Evolutionary conservation across 2,113 vertebrate species (phyloP), one percentile per base, ranked within the genome.

Genomic region (Amblyornis subalaris): DNA sequence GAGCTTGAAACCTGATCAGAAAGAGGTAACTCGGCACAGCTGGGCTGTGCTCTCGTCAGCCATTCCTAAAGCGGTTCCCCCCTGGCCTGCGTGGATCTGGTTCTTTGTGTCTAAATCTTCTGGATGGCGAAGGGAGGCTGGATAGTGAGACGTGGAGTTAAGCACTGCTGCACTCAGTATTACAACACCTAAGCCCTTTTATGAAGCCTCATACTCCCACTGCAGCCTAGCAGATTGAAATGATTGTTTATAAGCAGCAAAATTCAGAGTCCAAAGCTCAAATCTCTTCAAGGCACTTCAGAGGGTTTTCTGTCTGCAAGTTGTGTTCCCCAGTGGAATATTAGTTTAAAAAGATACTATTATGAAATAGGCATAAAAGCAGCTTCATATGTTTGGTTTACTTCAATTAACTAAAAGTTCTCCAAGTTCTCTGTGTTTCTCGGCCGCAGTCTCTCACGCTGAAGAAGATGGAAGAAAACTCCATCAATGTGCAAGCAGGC

Each of bases 161-260:
- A 88, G 42, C 3, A 8, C 79, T 88, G 92, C 88, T 94, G 88
- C 51, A 22, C 90, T 96, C 88, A 51, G 83, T 94, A 92, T 96
- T 96, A 94, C 85, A 93, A 80, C 95, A 95, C 94, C 95, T 94
- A 93, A 95, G 85, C 95, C 40, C 51, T 92, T 86, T 93, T 86
- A 86, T 90, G 95, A 95, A 96, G 94, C 91, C 71, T 91, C 88
- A 95, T 95, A 96, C 84, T 96, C 93, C 95, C 94, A 2, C 82
- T 90, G 96, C 0, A 2, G 67, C 91, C 74, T 45, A 60, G 72
- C 91, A 93, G 93, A 92, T 91, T 95, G 93, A 91, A 96, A 83
- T 80, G 90, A 96, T 94, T 94, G 94, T 93, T 95, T 94, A 92
- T 89, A 93, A 91, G 94, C 94, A 96, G 89, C 85, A 83, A 62